Percentiles rank a stretch among this genome's conserved stretches.
Evolutionary conservation across 1,140 invertebrate species (phyloP).

Genomic region (Pogonomyrmex californicus): DNA sequence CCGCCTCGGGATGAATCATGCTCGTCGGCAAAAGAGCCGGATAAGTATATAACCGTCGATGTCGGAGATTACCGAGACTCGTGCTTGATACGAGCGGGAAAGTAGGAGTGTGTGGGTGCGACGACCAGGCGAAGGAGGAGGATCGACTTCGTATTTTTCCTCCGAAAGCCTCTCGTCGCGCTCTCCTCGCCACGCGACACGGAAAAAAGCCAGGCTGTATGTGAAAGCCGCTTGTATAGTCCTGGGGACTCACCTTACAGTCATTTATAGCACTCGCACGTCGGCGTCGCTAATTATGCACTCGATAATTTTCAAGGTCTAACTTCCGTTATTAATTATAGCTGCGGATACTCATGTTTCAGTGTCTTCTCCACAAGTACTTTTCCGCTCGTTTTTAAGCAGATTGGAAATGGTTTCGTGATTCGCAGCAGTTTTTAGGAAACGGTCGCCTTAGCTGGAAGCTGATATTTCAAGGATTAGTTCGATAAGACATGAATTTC

Average conservation of each 20-base stretch:
- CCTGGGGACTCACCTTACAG: conserved; percentile 51
- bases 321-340: conserved; percentile 27
- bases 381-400: neutral
- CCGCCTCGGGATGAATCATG: conserved; percentile 82
- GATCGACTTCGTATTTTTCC: conserved; percentile 70
- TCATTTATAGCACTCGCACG: conserved; percentile 22
- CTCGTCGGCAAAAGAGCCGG: conserved; percentile 79
- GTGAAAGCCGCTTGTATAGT: conserved; percentile 78
- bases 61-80: conserved; percentile 83
- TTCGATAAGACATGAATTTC: conserved; percentile 33
- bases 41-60: conserved; percentile 83
- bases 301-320: conserved; percentile 29
- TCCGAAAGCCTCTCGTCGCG: conserved; percentile 70
- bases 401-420: neutral
- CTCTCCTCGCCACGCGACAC: conserved; percentile 63
- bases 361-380: neutral
- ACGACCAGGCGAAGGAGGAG: conserved; percentile 72
- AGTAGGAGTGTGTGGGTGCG: conserved; percentile 83
- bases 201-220: conserved; percentile 78
- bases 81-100: conserved; percentile 79
- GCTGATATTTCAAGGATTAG: conserved; percentile 44
- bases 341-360: neutral
- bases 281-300: conserved; percentile 54
- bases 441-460: conserved; percentile 5
- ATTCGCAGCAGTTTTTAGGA: neutral